phyloP scores from a whole-genome alignment of 2,797 vertebrate species.

The Stomatorhinus walkeri region DNA sequence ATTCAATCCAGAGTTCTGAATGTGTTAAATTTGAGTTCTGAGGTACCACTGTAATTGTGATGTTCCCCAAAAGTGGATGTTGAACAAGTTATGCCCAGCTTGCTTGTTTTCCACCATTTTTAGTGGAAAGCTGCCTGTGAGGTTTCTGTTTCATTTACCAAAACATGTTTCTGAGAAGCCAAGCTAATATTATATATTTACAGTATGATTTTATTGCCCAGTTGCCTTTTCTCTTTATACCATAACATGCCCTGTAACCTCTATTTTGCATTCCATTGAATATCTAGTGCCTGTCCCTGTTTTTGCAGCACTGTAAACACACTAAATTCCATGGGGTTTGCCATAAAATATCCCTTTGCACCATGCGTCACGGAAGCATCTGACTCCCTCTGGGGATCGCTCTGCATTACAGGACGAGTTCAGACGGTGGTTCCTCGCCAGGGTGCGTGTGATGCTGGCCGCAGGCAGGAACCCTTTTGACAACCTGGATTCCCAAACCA shows the following conservation, averaged over 20 bases:
- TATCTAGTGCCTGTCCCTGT: neutral
- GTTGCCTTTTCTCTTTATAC: neutral
- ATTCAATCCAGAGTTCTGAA: too few relatives aligned
- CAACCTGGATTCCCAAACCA: constrained; percentile 62
- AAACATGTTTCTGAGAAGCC: neutral
- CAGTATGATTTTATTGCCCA: neutral
- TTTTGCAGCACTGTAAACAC: neutral
- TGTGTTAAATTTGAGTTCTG: too few relatives aligned
- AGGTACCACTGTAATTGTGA: neutral
- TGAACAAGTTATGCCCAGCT: neutral
- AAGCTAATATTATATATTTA: neutral
- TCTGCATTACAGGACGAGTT: constrained; percentile 78
- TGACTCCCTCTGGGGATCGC: neutral
- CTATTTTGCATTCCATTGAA: neutral
- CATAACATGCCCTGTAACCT: neutral
- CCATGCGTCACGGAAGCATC: neutral
- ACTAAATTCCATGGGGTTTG: neutral
- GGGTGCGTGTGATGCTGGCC: constrained; percentile 76
- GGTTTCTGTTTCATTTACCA: neutral
- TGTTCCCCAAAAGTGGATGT: neutral
- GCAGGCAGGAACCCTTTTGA: constrained; percentile 70
- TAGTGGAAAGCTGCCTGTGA: neutral
- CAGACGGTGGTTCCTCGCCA: constrained; percentile 89
- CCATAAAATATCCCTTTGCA: neutral
- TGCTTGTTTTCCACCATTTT: neutral